A percentile compares a stretch with the other conserved stretches of the same genome.
phyloP scores from a whole-genome alignment of 1,140 invertebrate genomes.

The Fragariocoptes setiger region DNA sequence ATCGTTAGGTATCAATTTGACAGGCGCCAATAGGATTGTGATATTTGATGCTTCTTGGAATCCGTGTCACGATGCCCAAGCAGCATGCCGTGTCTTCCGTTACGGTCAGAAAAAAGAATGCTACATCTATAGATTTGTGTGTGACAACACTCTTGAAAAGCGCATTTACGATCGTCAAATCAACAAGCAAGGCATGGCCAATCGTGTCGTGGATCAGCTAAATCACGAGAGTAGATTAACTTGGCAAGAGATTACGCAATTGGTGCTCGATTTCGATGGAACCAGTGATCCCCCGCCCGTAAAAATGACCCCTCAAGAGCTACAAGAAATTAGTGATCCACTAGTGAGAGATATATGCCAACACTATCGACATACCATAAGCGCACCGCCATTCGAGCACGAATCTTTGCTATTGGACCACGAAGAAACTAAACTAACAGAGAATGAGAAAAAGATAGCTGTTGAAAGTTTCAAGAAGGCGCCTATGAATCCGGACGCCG shows the following conservation, averaged over 20 bases:
- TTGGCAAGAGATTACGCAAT: conserved; percentile 66
- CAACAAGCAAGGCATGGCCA: conserved; percentile 44
- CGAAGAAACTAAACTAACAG: conserved; percentile 75
- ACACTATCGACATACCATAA: conserved; percentile 29
- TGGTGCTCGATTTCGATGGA: conserved; percentile 66
- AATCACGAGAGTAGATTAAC: conserved; percentile 83
- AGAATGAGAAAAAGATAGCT: conserved; percentile 69
- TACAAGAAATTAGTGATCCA: conserved; percentile 41
- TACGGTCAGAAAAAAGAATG: conserved; percentile 80
- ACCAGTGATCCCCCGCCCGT: conserved; percentile 26
- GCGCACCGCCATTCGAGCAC: conserved; percentile 51
- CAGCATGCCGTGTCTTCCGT: conserved; percentile 81
- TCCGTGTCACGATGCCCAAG: conserved; percentile 95
- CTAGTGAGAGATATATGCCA: conserved; percentile 40
- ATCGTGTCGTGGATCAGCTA: conserved; percentile 85
- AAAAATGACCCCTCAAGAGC: conserved; percentile 27
- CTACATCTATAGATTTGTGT: conserved; percentile 80
- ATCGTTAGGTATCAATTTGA: conserved; percentile 54
- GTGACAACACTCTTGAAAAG: conserved; percentile 81
- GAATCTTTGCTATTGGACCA: conserved; percentile 77
- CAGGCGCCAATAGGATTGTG: conserved; percentile 76
- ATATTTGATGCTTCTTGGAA: conserved; percentile 98
- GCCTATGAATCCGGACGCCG: not conserved
- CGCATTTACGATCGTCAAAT: conserved; percentile 95
- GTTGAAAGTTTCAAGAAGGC: conserved; percentile 25